A percentile compares a stretch with the other conserved stretches of the same genome.
phyloP scores from a whole-genome alignment of 2,888 invertebrate genomes.

The Mesorhabditis spiculigera region DNA sequence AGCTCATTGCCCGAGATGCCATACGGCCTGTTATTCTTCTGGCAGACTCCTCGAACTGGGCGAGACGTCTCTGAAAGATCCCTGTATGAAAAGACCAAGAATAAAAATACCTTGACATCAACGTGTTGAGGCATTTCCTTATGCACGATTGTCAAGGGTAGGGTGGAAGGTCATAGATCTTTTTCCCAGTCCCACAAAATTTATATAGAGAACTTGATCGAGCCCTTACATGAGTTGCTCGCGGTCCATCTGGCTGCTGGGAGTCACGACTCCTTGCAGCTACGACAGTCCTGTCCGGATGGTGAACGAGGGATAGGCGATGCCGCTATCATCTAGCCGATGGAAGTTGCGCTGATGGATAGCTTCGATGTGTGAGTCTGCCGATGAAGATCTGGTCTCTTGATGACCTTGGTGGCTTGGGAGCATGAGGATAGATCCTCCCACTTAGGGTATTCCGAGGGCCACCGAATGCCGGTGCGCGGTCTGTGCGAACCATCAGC shows the following conservation, averaged over 20 bases:
- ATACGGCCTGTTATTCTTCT: slow-evolving; percentile 7
- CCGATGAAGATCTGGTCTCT: slow-evolving; percentile 17
- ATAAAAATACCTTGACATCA: slow-evolving; percentile 28
- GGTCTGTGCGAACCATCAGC: slow-evolving; percentile 56
- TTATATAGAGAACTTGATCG: no score
- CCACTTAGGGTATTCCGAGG: slow-evolving; percentile 47
- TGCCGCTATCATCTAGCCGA: slow-evolving; percentile 21
- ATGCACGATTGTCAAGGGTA: slow-evolving; percentile 52
- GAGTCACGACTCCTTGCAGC: neutral
- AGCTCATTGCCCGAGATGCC: slow-evolving; percentile 8
- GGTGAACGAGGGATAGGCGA: neutral
- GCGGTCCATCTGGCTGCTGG: neutral
- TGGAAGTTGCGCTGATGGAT: slow-evolving; percentile 48
- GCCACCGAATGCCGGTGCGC: slow-evolving; percentile 47
- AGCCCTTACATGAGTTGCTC: neutral
- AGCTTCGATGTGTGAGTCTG: slow-evolving; percentile 30
- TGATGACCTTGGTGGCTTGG: slow-evolving; percentile 52
- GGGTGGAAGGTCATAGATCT: slow-evolving; percentile 56
- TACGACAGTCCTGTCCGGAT: neutral
- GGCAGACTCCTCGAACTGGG: slow-evolving; percentile 41
- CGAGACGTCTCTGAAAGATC: slow-evolving; percentile 29
- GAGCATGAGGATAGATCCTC: slow-evolving; percentile 56
- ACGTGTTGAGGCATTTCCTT: slow-evolving; percentile 44
- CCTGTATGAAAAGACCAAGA: no score
- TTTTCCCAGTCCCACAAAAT: slow-evolving; percentile 54